These are phyloP conservation scores for Sphaerophoria rueppellii DNA, from an alignment of 2,888 invertebrate genomes.

Conservation along the genomic window DNA sequence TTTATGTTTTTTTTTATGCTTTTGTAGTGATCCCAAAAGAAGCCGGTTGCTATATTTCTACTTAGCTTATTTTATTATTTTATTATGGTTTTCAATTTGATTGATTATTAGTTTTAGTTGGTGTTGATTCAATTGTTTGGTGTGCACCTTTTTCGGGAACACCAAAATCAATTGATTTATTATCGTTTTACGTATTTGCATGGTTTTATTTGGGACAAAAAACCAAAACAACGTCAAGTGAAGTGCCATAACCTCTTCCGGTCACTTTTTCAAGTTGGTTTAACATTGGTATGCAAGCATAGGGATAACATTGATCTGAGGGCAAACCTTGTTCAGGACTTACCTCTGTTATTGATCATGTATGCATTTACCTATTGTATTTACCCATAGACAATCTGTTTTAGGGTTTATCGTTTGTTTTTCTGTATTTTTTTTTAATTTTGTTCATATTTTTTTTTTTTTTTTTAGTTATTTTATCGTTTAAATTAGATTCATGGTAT, in stretches of 20 bases:
- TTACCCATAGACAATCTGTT: background rate
- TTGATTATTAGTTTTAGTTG: background rate
- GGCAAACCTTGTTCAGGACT: background rate
- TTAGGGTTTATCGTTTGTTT: background rate
- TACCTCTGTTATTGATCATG: background rate
- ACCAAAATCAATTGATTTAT: constrained; percentile 41
- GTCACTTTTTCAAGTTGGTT: constrained; percentile 73
- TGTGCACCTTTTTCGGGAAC: constrained; percentile 71
- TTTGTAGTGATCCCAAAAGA: background rate
- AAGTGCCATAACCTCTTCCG: constrained; percentile 72
- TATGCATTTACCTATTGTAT: background rate
- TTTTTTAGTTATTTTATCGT: background rate
- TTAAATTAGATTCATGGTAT: too few species aligned
- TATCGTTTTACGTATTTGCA: constrained; percentile 82
- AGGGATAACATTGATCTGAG: constrained; percentile 18
- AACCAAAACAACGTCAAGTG: constrained; percentile 85
- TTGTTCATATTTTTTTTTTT: background rate
- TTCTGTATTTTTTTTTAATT: background rate
- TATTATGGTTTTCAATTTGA: background rate
- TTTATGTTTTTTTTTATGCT: background rate
- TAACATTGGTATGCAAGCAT: constrained; percentile 25
- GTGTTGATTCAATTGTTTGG: constrained; percentile 28
- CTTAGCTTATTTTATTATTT: constrained; percentile 7
- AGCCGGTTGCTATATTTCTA: constrained; percentile 3
- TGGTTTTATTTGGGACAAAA: constrained; percentile 87